These are phyloP conservation scores for Podocnemis expansa DNA, from an alignment of 2,113 vertebrate species.

Conservation along the genomic window DNA sequence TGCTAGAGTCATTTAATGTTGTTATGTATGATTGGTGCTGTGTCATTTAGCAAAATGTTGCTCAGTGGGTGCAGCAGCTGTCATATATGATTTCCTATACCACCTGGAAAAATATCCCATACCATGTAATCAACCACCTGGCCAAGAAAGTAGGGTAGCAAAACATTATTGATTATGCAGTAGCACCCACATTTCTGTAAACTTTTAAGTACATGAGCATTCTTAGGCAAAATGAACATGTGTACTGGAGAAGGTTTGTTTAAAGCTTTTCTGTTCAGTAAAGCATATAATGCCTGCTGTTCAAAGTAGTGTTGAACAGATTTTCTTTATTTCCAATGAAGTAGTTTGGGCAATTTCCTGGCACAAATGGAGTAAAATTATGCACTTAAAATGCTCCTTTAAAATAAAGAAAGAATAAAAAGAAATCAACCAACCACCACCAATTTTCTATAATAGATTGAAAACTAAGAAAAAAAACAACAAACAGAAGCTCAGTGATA, in stretches of 20 bases:
- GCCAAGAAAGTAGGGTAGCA: conserved; percentile 62
- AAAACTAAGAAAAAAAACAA: conserved; percentile 65
- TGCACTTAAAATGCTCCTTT: conserved; percentile 75
- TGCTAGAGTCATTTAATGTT: conserved; percentile 67
- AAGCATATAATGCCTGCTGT: conserved; percentile 81
- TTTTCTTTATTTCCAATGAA: conserved; percentile 81
- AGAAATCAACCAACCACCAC: conserved; percentile 53
- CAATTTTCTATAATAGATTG: conserved; percentile 75
- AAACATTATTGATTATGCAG: conserved; percentile 75
- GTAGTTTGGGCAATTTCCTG: conserved; percentile 79
- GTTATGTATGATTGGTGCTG: conserved; percentile 66
- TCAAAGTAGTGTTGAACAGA: conserved; percentile 73
- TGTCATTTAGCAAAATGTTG: conserved; percentile 78
- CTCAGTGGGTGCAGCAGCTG: conserved; percentile 77
- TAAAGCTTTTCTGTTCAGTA: conserved; percentile 81
- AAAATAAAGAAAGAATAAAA: conserved; percentile 37
- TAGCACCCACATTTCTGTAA: conserved; percentile 71
- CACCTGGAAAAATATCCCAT: conserved; percentile 80
- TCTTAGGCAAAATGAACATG: conserved; percentile 60
- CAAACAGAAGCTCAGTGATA: conserved; percentile 72
- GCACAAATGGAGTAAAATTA: conserved; percentile 79
- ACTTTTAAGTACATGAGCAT: conserved; percentile 65
- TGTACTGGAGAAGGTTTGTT: conserved; percentile 74
- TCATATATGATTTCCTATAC: conserved; percentile 80
- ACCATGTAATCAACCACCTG: conserved; percentile 83